Conservation (phyloP, 2,888 invertebrate genomes). For the Oxytorus armatus region DNA sequence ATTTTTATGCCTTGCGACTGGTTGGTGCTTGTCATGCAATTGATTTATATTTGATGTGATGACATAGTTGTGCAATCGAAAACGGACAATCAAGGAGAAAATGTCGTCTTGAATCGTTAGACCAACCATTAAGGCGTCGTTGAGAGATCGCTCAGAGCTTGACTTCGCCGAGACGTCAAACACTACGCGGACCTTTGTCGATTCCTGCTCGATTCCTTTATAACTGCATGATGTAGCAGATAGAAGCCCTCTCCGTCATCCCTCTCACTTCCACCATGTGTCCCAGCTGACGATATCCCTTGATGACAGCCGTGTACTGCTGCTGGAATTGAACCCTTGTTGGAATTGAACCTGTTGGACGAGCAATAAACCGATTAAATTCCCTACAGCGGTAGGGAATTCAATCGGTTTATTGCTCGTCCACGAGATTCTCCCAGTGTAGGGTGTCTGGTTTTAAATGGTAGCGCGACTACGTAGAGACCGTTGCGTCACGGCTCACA, state of each 20-base stretch:
- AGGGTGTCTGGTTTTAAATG: conserved; percentile 17
- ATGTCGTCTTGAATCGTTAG: not conserved
- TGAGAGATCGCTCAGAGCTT: too few relatives aligned
- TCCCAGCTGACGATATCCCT: conserved; percentile 60
- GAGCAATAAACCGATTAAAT: too few relatives aligned
- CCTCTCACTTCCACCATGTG: conserved; percentile 49
- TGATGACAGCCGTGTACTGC: conserved; percentile 27
- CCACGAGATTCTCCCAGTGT: conserved; percentile 18
- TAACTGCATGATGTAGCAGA: conserved; percentile 71
- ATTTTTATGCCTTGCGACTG: not conserved
- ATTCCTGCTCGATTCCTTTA: not conserved
- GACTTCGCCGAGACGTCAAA: conserved; percentile 17
- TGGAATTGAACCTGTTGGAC: conserved; percentile 40
- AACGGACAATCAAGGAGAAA: not conserved
- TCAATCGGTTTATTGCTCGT: conserved; percentile 5
- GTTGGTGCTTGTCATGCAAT: not conserved
- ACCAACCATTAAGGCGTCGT: too few relatives aligned
- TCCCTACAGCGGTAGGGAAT: conserved; percentile 37
- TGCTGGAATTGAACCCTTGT: not conserved
- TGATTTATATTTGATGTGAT: not conserved
- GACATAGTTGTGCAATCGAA: not conserved
- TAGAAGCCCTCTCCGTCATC: conserved; percentile 60
- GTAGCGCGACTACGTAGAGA: conserved; percentile 34
- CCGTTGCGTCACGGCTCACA: not conserved
- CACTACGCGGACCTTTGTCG: conserved; percentile 4